These are phyloP conservation scores for Beris chalybata DNA, from an alignment of 2,888 invertebrate genomes.

Conservation along the genomic window DNA sequence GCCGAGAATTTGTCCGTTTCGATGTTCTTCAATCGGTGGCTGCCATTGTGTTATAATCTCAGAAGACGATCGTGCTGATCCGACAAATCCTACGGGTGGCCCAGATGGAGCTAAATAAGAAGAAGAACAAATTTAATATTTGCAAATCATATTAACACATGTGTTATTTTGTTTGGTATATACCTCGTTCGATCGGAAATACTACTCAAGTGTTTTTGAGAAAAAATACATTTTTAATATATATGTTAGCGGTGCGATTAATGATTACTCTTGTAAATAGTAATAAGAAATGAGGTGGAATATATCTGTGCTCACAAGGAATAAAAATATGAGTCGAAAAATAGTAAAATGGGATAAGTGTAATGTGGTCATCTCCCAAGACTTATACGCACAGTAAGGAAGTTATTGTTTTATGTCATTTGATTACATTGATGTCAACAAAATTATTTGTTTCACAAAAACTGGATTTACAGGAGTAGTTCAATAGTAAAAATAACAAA, in stretches of 20 bases:
- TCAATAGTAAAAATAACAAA: too few relatives aligned
- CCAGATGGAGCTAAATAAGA: slow-evolving; percentile 83
- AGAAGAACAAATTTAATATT: slow-evolving; percentile 36
- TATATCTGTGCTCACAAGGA: too few relatives aligned
- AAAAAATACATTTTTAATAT: slow-evolving; percentile 29
- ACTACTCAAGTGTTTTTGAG: slow-evolving; percentile 50
- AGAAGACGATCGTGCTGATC: slow-evolving; percentile 89
- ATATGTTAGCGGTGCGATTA: slow-evolving; percentile 23
- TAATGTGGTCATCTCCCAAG: too few relatives aligned
- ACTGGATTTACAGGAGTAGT: too few relatives aligned
- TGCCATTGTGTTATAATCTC: slow-evolving; percentile 98
- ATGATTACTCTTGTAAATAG: neutral
- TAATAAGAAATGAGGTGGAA: too few relatives aligned
- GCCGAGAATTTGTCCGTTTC: slow-evolving; percentile 93
- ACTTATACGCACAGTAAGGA: too few relatives aligned
- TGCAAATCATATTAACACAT: slow-evolving; percentile 2
- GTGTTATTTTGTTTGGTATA: slow-evolving; percentile 38
- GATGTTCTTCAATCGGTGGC: slow-evolving; percentile 89
- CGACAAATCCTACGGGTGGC: slow-evolving; percentile 92
- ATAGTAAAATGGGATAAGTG: too few relatives aligned
- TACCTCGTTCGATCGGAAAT: slow-evolving; percentile 57
- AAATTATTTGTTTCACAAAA: too few relatives aligned
- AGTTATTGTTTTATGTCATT: too few relatives aligned
- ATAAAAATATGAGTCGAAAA: too few relatives aligned
- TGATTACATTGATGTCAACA: too few relatives aligned